Evolutionary conservation across 2,113 vertebrate genomes (phyloP), one percentile per base, ranked within the genome.

Genomic region (Xiphophorus hellerii): DNA sequence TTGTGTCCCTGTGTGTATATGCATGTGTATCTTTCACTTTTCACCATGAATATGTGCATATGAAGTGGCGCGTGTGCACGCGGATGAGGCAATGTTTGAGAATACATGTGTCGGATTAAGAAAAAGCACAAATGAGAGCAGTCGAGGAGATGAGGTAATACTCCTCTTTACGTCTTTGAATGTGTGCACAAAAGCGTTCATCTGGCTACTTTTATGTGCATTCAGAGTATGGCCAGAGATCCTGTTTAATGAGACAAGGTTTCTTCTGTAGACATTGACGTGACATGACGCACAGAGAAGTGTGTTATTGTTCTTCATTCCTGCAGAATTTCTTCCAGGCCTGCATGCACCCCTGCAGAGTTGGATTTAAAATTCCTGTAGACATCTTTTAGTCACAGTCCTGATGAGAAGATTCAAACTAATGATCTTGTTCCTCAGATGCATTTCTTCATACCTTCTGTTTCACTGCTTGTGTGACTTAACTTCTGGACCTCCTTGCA

Each of bases 61-160:
- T 80, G 86, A 83, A 84, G 72, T 62, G 65, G 27, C 74, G 44
- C 22, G 74, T 37, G 69, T 73, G 76, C 76, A 75, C 5, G 58
- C 0, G 62, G 60, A 68, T 82, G 84, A 84, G 66, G 77, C 84
- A 82, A 68, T 85, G 87, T 74, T 88, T 73, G 61, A 61, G 82
- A 63, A 77, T 74, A 71, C 66, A 31, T 68, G 66, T 74, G 83
- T 74, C 83, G 66, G 80, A 81, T 67, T 79, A 78, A 66, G 58
- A 58, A 29, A 79, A 73, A 75, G 80, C 75, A 85, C 79, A 83
- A 76, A 90, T 33, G 60, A 78, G 84, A 73, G 82, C 77, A 78
- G 29, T 88, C 73, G 78, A 80, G 76, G 86, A 70, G 87, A 81
- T 92, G 92, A 93, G 85, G 90, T 92, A 85, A 91, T 87, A 78